phyloP scores from a whole-genome alignment of 2,113 vertebrate genomes.

The Naja naja region DNA sequence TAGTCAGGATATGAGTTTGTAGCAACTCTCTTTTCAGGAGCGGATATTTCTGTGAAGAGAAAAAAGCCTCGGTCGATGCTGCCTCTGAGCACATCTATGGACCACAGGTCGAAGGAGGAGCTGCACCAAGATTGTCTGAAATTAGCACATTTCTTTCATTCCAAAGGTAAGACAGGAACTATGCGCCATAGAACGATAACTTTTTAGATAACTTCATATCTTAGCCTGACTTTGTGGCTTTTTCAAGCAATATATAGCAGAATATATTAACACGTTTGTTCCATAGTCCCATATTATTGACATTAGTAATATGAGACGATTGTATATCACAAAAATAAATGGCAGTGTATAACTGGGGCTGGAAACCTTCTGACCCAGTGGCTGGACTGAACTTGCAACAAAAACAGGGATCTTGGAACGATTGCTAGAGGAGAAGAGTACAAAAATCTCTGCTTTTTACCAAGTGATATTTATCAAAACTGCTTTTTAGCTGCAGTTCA shows the following conservation, averaged over 20 bases:
- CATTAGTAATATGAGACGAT: background rate
- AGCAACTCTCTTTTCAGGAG: slow-evolving; percentile 26
- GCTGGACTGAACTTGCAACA: background rate
- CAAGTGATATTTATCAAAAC: background rate
- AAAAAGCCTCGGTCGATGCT: slow-evolving; percentile 89
- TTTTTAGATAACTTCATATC: background rate
- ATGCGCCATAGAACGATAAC: too few relatives aligned
- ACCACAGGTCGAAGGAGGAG: slow-evolving; percentile 91
- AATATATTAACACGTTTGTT: background rate
- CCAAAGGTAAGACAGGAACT: slow-evolving; percentile 60
- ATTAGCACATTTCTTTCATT: slow-evolving; percentile 74
- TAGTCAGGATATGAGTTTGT: background rate
- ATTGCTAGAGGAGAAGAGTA: background rate
- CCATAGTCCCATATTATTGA: background rate
- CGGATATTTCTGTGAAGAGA: slow-evolving; percentile 78
- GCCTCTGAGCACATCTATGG: slow-evolving; percentile 87
- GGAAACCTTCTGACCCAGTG: background rate
- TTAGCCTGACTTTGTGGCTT: background rate
- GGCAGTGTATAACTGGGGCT: background rate
- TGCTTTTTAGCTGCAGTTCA: background rate
- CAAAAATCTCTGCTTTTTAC: background rate
- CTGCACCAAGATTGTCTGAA: slow-evolving; percentile 88
- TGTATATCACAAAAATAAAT: background rate
- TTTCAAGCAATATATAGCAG: background rate
- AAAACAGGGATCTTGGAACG: background rate